These are phyloP conservation scores for Cheilosia soror DNA, from an alignment of 2,888 invertebrate genomes.

Conservation along the genomic window DNA sequence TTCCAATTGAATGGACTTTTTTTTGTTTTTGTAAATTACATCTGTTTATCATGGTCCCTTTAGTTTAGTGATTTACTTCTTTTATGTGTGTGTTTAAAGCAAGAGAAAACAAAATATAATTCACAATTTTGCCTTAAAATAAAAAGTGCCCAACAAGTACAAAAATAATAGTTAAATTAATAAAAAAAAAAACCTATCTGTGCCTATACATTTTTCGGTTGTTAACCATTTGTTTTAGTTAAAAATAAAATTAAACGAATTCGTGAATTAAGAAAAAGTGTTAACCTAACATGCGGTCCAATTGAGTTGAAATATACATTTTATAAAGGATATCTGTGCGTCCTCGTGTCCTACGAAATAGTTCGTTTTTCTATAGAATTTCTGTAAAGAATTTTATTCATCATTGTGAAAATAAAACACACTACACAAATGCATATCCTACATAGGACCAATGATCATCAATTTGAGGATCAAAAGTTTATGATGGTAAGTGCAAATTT, in stretches of 20 bases:
- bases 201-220: slow-evolving; percentile 60
- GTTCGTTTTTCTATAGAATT: background rate
- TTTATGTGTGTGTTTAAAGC: background rate
- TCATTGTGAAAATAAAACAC: slow-evolving; percentile 74
- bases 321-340: slow-evolving; percentile 4
- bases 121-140: slow-evolving; percentile 70
- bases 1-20: slow-evolving; percentile 36
- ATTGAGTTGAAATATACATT: slow-evolving; percentile 25
- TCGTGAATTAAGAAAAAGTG: slow-evolving; percentile 1
- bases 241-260: background rate
- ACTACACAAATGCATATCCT: slow-evolving; percentile 82
- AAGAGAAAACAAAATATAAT: slow-evolving; percentile 12
- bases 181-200: slow-evolving; percentile 41
- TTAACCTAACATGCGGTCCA: slow-evolving; percentile 31
- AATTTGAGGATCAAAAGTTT: slow-evolving; percentile 84
- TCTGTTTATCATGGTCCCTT: background rate
- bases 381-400: slow-evolving; percentile 53
- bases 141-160: slow-evolving; percentile 67
- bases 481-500: slow-evolving; percentile 82
- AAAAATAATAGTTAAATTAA: slow-evolving; percentile 27
- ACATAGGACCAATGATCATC: slow-evolving; percentile 83
- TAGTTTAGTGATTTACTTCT: slow-evolving; percentile 12
- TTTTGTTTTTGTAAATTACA: slow-evolving; percentile 8
- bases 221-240: slow-evolving; percentile 12
- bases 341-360: background rate